Conservation (phyloP, 1,140 invertebrate species). For the Lycorma delicatula region DNA sequence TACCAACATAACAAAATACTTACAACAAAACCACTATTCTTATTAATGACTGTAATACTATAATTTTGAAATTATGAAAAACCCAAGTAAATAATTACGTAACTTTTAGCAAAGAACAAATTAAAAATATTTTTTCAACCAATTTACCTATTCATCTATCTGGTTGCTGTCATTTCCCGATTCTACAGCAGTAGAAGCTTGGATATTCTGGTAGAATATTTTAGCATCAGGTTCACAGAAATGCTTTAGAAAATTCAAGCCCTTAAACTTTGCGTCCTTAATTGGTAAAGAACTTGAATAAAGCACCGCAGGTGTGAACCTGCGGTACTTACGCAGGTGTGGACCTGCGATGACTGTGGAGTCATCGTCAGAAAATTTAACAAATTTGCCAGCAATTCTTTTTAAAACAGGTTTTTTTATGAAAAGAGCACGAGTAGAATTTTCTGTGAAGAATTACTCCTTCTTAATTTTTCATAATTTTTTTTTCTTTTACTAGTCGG, state of each 20-base stretch:
- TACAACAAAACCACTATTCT: too few species aligned
- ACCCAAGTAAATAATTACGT: too few species aligned
- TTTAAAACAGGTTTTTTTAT: neutral
- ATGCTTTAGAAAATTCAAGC: neutral
- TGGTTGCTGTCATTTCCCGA: neutral
- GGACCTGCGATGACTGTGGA: too few species aligned
- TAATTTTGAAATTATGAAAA: too few species aligned
- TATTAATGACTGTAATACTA: too few species aligned
- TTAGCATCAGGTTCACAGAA: neutral
- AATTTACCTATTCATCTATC: too few species aligned
- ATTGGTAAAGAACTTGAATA: neutral
- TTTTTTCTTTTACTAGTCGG: neutral
- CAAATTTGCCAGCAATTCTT: neutral
- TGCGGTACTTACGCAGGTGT: too few species aligned
- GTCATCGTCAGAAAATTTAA: neutral
- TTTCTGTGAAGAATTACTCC: neutral
- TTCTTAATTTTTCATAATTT: neutral
- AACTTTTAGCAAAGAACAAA: too few species aligned
- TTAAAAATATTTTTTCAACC: too few species aligned
- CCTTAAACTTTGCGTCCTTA: neutral
- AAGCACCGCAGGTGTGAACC: too few species aligned
- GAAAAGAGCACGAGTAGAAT: neutral
- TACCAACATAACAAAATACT: too few species aligned
- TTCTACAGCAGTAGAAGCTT: neutral
- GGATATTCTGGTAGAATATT: neutral